A percentile compares a stretch with the other conserved stretches of the same genome.
Conservation (phyloP, 2,888 invertebrate genomes). For the Drosophila multiciliata region DNA sequence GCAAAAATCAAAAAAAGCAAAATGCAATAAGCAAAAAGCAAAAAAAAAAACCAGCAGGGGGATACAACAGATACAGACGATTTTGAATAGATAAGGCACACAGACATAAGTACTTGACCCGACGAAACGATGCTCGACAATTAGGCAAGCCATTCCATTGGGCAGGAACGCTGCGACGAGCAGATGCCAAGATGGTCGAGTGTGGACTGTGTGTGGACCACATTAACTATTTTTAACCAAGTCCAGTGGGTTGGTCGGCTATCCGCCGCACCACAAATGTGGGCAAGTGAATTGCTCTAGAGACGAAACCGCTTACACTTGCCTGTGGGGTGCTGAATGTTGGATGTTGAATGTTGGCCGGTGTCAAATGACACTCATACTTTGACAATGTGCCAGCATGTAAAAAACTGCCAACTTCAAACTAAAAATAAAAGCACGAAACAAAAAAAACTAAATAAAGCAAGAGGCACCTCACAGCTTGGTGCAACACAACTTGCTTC, state of each 20-base stretch:
- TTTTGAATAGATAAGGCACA: constrained; percentile 68
- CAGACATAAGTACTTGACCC: constrained; percentile 40
- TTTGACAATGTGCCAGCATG: constrained; percentile 7
- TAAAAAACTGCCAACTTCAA: constrained; percentile 20
- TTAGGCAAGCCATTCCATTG: constrained; percentile 24
- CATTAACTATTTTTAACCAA: constrained; percentile 44
- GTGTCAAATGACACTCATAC: constrained; percentile 27
- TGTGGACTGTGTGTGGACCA: constrained; percentile 15
- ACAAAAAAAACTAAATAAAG: not conserved
- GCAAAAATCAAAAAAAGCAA: constrained; percentile 1
- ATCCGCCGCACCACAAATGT: constrained; percentile 17
- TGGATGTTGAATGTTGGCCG: constrained; percentile 41
- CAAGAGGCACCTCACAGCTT: constrained; percentile 8
- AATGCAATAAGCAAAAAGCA: not conserved
- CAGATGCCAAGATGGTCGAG: constrained; percentile 1
- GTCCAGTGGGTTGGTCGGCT: constrained; percentile 53
- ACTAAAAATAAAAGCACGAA: constrained; percentile 43
- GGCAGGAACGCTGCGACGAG: constrained; percentile 13
- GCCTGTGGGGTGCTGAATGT: constrained; percentile 6
- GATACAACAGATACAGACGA: constrained; percentile 31
- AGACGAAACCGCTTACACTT: constrained; percentile 24
- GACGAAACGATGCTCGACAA: constrained; percentile 35
- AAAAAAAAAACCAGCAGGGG: constrained; percentile 4
- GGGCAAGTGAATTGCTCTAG: constrained; percentile 55
- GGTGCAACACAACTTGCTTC: constrained; percentile 52